A percentile compares a stretch with the other conserved stretches of the same genome.
These are phyloP conservation scores for Muntiacus muntjak DNA, from an alignment of 2,113 vertebrate species.

Conservation along the genomic window DNA sequence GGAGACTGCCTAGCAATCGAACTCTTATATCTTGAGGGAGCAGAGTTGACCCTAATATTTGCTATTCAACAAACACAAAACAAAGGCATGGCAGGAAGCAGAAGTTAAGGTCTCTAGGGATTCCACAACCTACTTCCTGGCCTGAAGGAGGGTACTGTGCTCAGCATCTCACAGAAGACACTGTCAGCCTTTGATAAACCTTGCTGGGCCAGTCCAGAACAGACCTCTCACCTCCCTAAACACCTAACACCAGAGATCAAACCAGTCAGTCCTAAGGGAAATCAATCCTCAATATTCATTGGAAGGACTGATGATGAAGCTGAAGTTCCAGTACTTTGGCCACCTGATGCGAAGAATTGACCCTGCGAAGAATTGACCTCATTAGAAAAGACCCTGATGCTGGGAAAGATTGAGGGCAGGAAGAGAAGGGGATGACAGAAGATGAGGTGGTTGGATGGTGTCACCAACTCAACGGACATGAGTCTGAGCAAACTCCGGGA, in stretches of 20 bases:
- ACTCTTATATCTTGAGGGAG: background rate
- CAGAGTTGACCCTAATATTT: background rate
- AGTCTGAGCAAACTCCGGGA: background rate
- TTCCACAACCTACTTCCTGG: background rate
- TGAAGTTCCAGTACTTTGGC: background rate
- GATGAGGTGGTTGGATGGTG: background rate
- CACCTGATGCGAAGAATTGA: background rate
- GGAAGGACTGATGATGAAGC: background rate
- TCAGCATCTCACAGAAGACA: background rate
- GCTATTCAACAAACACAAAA: background rate
- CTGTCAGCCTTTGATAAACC: background rate
- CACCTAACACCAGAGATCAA: background rate
- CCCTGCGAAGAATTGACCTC: background rate
- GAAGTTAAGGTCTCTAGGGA: background rate
- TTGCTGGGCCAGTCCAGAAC: background rate
- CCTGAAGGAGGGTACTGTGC: background rate
- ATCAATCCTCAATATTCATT: background rate
- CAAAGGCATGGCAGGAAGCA: background rate
- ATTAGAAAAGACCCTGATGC: background rate
- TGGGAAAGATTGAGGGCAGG: background rate
- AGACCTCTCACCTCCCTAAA: background rate
- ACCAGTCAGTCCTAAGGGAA: background rate
- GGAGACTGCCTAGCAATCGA: background rate
- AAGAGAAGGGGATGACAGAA: background rate
- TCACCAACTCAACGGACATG: background rate